A percentile compares a stretch with the other conserved stretches of the same genome.
These are phyloP conservation scores for Tribolium madens DNA, from an alignment of 1,140 invertebrate genomes.

Conservation along the genomic window DNA sequence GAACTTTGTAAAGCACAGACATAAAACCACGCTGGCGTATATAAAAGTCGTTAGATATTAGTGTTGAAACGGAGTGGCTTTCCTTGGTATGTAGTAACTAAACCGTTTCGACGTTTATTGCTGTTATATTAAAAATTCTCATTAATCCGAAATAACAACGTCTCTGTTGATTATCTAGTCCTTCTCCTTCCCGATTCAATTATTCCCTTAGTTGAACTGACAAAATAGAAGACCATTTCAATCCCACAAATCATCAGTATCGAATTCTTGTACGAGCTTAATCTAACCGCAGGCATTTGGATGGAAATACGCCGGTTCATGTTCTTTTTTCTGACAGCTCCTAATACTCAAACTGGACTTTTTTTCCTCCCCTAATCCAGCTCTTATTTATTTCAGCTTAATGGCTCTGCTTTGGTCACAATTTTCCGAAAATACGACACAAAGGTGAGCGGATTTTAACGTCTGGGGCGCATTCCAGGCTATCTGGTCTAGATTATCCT, in stretches of 20 bases:
- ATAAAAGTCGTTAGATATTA: constrained; percentile 35
- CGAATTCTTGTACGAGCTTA: constrained; percentile 2
- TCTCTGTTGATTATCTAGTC: neutral
- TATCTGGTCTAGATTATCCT: constrained; percentile 45
- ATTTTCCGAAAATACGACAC: neutral
- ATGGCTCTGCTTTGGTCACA: constrained; percentile 19
- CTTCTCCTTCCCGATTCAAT: neutral
- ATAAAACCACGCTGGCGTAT: constrained; percentile 35
- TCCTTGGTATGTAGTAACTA: constrained; percentile 11
- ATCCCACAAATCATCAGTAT: constrained; percentile 16
- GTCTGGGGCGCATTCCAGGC: neutral
- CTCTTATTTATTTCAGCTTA: constrained; percentile 5
- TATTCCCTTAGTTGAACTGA: constrained; percentile 4
- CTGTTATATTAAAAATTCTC: constrained; percentile 30
- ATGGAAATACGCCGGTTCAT: constrained; percentile 12
- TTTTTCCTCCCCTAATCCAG: neutral
- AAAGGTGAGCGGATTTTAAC: constrained; percentile 2
- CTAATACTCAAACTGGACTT: constrained; percentile 30
- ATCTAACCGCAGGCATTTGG: constrained; percentile 5
- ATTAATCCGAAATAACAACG: constrained; percentile 2
- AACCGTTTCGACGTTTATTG: constrained; percentile 30
- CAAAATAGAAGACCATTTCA: neutral
- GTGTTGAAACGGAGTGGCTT: constrained; percentile 18
- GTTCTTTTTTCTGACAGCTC: constrained; percentile 23
- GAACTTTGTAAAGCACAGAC: constrained; percentile 26